Evolutionary conservation across 2,888 invertebrate species (phyloP).

Genomic region (Aphodius granarius): DNA sequence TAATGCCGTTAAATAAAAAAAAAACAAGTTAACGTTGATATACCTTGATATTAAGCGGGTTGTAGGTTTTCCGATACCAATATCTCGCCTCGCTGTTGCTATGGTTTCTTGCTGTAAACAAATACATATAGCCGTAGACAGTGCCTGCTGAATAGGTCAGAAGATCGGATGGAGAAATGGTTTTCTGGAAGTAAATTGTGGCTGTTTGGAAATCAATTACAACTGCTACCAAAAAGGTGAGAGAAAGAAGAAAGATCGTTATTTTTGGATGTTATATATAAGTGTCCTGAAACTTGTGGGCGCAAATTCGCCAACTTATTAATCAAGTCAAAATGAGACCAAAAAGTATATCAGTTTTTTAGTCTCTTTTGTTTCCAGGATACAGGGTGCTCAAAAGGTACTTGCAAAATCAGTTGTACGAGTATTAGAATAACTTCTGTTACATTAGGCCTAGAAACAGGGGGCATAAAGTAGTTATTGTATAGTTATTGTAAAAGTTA

Average conservation of each 20-base stretch:
- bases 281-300: too few relatives aligned
- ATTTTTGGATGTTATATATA: too few relatives aligned
- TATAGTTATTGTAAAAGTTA: too few relatives aligned
- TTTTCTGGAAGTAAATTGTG: slow-evolving; percentile 88
- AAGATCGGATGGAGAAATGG: slow-evolving; percentile 81
- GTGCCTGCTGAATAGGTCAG: slow-evolving; percentile 32
- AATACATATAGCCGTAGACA: slow-evolving; percentile 21
- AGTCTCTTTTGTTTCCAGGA: too few relatives aligned
- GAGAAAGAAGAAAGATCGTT: too few relatives aligned
- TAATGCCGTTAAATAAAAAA: not conserved
- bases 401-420: too few relatives aligned
- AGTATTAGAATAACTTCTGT: too few relatives aligned
- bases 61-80: not conserved
- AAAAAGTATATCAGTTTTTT: not conserved
- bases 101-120: slow-evolving; percentile 29
- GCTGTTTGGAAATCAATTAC: slow-evolving; percentile 89
- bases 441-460: too few relatives aligned
- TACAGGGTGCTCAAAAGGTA: too few relatives aligned
- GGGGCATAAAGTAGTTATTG: too few relatives aligned
- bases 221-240: slow-evolving; percentile 80
- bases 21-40: not conserved
- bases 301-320: not conserved
- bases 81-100: slow-evolving; percentile 14
- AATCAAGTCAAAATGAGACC: not conserved
- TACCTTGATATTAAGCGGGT: not conserved